Base-by-base conservation (phyloP, 2,797 vertebrate species). In the Oreortyx pictus region DNA sequence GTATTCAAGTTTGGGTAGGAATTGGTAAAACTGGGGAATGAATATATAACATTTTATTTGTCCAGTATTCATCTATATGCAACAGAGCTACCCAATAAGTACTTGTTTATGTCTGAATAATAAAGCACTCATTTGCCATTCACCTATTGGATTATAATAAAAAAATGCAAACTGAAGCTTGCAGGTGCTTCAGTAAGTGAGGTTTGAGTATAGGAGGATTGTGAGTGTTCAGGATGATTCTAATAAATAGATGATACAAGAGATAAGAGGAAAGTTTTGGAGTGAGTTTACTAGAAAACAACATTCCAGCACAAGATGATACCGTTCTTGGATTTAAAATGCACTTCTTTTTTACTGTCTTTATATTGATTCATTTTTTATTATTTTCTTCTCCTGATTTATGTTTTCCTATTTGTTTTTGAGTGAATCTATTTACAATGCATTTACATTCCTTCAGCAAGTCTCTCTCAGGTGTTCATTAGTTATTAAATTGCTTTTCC, bases 401-500 rank as follows among this genome's bases (percentile, higher is more conserved):
- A 82, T 87, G 46, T 79, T 84, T 93, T 76, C 33, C 33, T 11
- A 13, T 75, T 67, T 90, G 24, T 78, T 91, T 90, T 83, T n/a
- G 9, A 76, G 7, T 37, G 9, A 65, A 44, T 83, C 29, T 70
- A 22, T 90, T 84, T 81, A 56, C 54, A 85, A 18, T 52, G 24
- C n/a, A 66, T 83, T 90, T 83, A 43, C 18, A 65, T 77, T 89
- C 44, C 46, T 59, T 37, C 31, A 77, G 33, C 16, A 66, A 59
- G 37, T n/a, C 9, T 93, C 41, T 72, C 39, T 89, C 84, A 47
- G 80, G 75, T 64, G 87, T 68, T 82, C 46, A 72, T 85, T 85
- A 87, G 68, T 85, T 85, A 94, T 88, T 87, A 87, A 90, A 85
- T 75, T 82, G 9, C 6, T 79, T 90, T 92, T 83, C 25, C 37